Evolutionary conservation across 2,113 vertebrate genomes (phyloP), one percentile per base, ranked within the genome.

Genomic region (Proterorhinus semilunaris): DNA sequence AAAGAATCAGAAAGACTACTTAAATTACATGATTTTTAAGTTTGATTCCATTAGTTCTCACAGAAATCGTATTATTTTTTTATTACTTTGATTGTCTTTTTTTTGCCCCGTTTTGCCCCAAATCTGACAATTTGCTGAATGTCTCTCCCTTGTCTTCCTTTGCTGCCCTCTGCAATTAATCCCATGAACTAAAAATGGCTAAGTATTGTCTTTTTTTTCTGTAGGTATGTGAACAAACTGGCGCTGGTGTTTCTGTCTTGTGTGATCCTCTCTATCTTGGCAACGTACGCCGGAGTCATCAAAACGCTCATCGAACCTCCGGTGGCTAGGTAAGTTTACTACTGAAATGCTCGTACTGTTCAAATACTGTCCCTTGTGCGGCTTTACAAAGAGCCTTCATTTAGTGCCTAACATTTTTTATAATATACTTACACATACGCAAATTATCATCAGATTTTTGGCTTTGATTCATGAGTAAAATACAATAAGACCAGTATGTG

Each of bases 211-310:
- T 11, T 8, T 9, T 61, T 21, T 65, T 0, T 80, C 17, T 72
- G 66, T 68, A 91, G 90, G 71, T 91, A 98, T 6, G 97, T 98
- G 70, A 98, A 98, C 92, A 98, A 98, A 83, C 91, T 98, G 87
- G 93, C 97, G 0, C 86, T 98, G 71, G 96, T 98, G 70, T 98
- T 98, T 88, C 91, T 98, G 79, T 92, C 96, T 74, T 98, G 97
- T 6, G 96, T 98, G 59, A 90, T 96, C 83, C 94, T 98, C 11
- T 98, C 97, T 45, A 98, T 98, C 80, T 83, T 98, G 76, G 95
- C 97, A 61, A 95, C 96, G 66, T 98, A 98, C 4, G 96, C 97
- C 0, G 97, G 97, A 6, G 96, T 94, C 78, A 92, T 98, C 90
- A 96, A 95, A 83, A 93, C 93, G 0, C 66, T 88, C 75, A 93